Conservation (phyloP, 2,797 vertebrate genomes). For the Liasis olivaceus region DNA sequence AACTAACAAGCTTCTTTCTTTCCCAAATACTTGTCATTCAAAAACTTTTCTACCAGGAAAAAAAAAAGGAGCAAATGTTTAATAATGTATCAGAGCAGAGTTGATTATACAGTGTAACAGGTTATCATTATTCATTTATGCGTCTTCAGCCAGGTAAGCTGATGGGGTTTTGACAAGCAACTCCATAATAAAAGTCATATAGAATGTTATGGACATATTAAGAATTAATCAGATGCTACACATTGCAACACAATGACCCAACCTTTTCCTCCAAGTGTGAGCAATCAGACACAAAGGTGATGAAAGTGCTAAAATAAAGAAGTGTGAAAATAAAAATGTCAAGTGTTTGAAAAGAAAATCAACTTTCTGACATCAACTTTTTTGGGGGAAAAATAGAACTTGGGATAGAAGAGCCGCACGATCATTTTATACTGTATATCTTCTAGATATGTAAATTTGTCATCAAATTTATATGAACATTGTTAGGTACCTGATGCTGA, state of each 20-base stretch:
- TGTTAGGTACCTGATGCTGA: background rate
- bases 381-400: background rate
- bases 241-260: background rate
- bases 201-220: conserved; percentile 22
- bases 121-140: conserved; percentile 36
- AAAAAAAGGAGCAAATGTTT: conserved; percentile 8
- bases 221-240: conserved; percentile 18
- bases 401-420: background rate
- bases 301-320: background rate
- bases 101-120: conserved; percentile 15
- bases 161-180: conserved; percentile 31
- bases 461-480: background rate
- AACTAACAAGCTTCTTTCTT: background rate
- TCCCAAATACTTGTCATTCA: background rate
- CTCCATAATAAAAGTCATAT: conserved; percentile 21
- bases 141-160: conserved; percentile 21
- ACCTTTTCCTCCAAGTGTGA: background rate
- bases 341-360: background rate
- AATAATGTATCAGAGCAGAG: conserved; percentile 26
- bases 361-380: background rate
- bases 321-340: background rate
- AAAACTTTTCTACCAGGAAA: conserved; percentile 3
- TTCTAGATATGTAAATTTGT: background rate
- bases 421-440: background rate
- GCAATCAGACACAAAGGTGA: background rate